These are phyloP conservation scores for Litocranius walleri DNA, from an alignment of 2,113 vertebrate genomes.

Conservation along the genomic window DNA sequence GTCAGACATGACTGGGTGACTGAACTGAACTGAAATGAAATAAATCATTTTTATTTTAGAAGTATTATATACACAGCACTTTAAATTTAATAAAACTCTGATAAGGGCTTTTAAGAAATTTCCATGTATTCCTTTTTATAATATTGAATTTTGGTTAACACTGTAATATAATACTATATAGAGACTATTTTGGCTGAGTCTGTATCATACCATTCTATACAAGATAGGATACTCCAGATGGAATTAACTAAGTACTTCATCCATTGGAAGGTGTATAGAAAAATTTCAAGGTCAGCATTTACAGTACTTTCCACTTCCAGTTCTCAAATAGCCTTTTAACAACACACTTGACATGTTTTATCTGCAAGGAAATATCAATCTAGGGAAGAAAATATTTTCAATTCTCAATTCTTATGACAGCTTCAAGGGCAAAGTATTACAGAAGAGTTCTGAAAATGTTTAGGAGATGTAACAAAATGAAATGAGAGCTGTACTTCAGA, in stretches of 20 bases:
- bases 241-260: slow-evolving; percentile 28
- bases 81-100: not conserved
- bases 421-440: not conserved
- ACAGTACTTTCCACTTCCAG: slow-evolving; percentile 4
- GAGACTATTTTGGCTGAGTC: not conserved
- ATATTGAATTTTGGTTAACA: not conserved
- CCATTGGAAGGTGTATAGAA: not conserved
- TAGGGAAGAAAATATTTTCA: slow-evolving; percentile 35
- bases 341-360: slow-evolving; percentile 11
- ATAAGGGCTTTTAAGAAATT: not conserved
- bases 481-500: not conserved
- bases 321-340: slow-evolving; percentile 42
- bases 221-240: not conserved
- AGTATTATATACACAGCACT: not conserved
- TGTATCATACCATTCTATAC: not conserved
- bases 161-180: not conserved
- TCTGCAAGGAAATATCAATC: slow-evolving; percentile 27
- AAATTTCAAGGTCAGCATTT: slow-evolving; percentile 23
- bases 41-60: slow-evolving; percentile 17
- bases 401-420: slow-evolving; percentile 13
- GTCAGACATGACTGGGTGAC: too few relatives aligned
- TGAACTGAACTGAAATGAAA: not conserved
- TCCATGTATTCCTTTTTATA: not conserved
- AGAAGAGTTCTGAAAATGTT: slow-evolving; percentile 15
- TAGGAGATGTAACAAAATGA: not conserved